Conservation (phyloP, 2,113 vertebrate species). For the Carollia perspicillata region DNA sequence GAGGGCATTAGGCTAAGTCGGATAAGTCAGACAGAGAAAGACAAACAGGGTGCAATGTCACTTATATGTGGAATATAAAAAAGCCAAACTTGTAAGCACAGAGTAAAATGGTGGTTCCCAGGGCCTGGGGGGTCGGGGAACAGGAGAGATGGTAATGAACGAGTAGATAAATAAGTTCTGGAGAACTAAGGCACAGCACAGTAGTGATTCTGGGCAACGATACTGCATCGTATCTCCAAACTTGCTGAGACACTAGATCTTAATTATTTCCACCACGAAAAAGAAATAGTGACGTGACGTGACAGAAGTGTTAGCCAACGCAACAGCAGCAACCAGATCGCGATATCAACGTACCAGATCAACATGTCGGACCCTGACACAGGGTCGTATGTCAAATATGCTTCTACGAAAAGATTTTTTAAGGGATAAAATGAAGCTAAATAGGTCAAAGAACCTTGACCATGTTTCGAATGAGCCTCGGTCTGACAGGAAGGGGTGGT, state of each 20-base stretch:
- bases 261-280: not conserved
- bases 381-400: too few species aligned
- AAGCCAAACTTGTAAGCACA: not conserved
- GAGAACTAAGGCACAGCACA: not conserved
- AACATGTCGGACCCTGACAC: too few species aligned
- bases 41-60: too few species aligned
- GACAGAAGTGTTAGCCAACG: not conserved
- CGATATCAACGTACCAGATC: too few species aligned
- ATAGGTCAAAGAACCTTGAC: not conserved
- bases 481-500: not conserved
- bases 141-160: not conserved
- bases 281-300: too few species aligned
- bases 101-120: not conserved
- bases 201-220: not conserved
- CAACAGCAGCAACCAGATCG: not conserved
- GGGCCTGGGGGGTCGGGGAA: not conserved
- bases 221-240: not conserved
- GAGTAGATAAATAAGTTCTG: not conserved
- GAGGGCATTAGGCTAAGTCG: not conserved
- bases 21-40: not conserved
- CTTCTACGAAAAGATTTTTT: not conserved
- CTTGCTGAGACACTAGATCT: not conserved
- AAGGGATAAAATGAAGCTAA: not conserved
- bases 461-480: not conserved
- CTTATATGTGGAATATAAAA: not conserved